These are phyloP conservation scores for Thunnus thynnus DNA, from an alignment of 2,113 vertebrate species.

Conservation along the genomic window DNA sequence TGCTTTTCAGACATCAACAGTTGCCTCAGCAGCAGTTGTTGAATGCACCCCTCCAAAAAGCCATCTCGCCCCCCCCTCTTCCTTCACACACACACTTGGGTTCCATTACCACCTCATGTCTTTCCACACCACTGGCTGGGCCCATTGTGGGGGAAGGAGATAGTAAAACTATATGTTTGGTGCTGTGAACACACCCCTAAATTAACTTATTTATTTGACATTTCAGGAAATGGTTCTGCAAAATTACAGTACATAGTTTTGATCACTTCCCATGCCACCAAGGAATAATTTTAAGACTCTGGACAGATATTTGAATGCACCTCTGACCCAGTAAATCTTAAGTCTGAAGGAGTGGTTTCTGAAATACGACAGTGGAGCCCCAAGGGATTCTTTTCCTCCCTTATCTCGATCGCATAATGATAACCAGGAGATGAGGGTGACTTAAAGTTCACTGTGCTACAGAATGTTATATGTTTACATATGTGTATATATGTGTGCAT, in stretches of 20 bases:
- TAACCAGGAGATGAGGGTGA: slow-evolving; percentile 59
- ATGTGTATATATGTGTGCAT: not conserved
- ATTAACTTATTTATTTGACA: slow-evolving; percentile 1
- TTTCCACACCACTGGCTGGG: slow-evolving; percentile 50
- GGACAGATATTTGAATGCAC: slow-evolving; percentile 19
- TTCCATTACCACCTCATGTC: slow-evolving; percentile 69
- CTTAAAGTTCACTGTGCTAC: slow-evolving; percentile 66
- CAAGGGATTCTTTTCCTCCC: slow-evolving; percentile 31
- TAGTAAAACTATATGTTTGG: slow-evolving; percentile 6
- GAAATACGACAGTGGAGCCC: slow-evolving; percentile 30
- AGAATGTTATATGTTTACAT: slow-evolving; percentile 31
- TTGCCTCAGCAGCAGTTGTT: slow-evolving; percentile 82
- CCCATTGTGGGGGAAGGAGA: not conserved
- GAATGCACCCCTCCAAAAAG: slow-evolving; percentile 55
- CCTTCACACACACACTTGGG: slow-evolving; percentile 36
- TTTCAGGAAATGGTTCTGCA: slow-evolving; percentile 10
- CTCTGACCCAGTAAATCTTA: slow-evolving; percentile 13
- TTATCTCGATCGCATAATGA: slow-evolving; percentile 57
- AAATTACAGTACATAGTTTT: not conserved
- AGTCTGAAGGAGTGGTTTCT: slow-evolving; percentile 20
- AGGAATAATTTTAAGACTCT: not conserved
- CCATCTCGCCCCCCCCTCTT: slow-evolving; percentile 19
- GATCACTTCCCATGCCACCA: not conserved
- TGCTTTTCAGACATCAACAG: slow-evolving; percentile 81
- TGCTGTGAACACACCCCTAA: not conserved